Conservation (phyloP, 2,797 vertebrate species). For the Triplophysa bombifrons region DNA sequence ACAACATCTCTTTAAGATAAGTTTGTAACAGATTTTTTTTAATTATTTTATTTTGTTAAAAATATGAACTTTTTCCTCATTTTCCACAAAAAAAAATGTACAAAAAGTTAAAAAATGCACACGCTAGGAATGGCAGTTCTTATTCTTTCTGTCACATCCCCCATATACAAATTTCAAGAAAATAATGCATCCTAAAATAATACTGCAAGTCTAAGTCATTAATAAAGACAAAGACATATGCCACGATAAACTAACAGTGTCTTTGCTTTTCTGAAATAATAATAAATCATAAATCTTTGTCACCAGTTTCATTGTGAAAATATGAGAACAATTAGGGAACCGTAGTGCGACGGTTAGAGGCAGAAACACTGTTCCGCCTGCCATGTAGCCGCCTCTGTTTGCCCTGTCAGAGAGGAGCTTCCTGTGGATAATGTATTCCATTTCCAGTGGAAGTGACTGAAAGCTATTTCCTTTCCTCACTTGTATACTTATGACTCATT, state of each 20-base stretch:
- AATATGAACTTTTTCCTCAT: too few relatives aligned
- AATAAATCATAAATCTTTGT: conserved; percentile 34
- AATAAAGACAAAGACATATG: conserved; percentile 43
- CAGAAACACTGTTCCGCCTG: conserved; percentile 7
- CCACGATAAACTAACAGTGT: conserved; percentile 35
- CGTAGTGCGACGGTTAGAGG: background rate
- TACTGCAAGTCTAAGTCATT: conserved; percentile 29
- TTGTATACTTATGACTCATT: conserved; percentile 60
- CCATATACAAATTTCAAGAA: background rate
- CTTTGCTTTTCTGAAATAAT: conserved; percentile 29
- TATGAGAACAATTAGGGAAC: conserved; percentile 26
- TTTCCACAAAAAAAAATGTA: background rate
- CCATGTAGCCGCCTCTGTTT: conserved; percentile 9
- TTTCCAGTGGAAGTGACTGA: conserved; percentile 24
- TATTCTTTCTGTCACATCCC: conserved; percentile 13
- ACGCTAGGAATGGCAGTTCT: background rate
- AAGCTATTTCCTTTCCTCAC: conserved; percentile 6
- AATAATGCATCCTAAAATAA: conserved; percentile 11
- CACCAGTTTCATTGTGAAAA: background rate
- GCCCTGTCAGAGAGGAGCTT: conserved; percentile 3
- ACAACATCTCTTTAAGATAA: too few relatives aligned
- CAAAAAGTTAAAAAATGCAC: background rate
- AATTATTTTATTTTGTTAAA: too few relatives aligned
- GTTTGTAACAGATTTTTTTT: too few relatives aligned
- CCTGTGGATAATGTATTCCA: conserved; percentile 18